Evolutionary conservation across 2,113 vertebrate genomes (phyloP), one percentile per base, ranked within the genome.

Genomic region (Sturnira hondurensis): DNA sequence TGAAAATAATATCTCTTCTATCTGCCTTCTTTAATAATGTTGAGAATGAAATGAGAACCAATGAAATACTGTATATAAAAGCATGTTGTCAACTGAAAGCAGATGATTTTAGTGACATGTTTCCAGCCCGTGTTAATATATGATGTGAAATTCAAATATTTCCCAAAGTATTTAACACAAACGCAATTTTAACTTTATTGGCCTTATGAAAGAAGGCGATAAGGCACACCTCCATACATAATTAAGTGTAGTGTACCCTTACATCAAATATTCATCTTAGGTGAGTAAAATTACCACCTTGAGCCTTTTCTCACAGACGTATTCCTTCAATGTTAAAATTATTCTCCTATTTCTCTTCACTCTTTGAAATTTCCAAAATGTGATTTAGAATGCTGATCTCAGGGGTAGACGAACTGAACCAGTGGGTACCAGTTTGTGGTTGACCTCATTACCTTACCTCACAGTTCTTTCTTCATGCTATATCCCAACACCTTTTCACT

Each of bases 21-120:
- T 22, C 61, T 86, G 36, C 19, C 19, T 76, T 74, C 76, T 45
- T 67, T 10, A 1, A 31, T 93, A 89, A 41, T 17, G 17, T 16
- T 93, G 41, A 93, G 31, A 95, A 77, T 93, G 5, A 65, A 95
- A 89, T 86, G 47, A 94, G 10, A 93, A 91, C 3, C 82, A 83
- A 77, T 89, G 8, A 54, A 94, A 91, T 50, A 54, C 70, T 85
- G 38, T 65, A 17, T 45, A 88, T 56, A 73, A 86, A 90, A 83
- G 26, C 11, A 80, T 80, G 26, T 19, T 81, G 7, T 54, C 45
- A 93, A 95, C 22, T 83, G 41, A 68, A 91, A 91, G 14, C 11
- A 50, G 2, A 38, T 36, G 7, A 47, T 43, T 63, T 83, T 50
- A 91, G 33, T 52, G 47, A 61, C 5, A 52, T 24, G 3, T 52